Conservation (phyloP, 2,888 invertebrate species). For the Drosophila tanythrix region DNA sequence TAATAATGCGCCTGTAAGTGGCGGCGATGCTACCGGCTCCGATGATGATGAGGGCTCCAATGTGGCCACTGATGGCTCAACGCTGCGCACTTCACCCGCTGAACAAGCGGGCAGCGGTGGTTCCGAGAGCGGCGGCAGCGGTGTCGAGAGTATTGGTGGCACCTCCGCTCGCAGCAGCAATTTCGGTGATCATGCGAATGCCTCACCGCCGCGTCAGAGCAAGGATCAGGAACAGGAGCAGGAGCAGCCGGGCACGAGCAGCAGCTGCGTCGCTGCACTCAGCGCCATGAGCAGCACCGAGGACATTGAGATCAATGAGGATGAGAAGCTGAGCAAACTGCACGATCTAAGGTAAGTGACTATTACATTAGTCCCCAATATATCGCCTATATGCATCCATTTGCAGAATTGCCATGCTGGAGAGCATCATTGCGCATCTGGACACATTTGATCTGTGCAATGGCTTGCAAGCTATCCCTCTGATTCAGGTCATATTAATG, state of each 20-base stretch:
- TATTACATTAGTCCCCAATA: not conserved
- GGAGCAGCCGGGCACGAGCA: constrained; percentile 61
- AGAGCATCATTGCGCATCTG: constrained; percentile 91
- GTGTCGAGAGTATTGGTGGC: constrained; percentile 96
- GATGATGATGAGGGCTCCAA: constrained; percentile 97
- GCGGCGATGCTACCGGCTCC: constrained; percentile 92
- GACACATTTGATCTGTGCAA: constrained; percentile 91
- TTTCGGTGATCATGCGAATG: constrained; percentile 89
- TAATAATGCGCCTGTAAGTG: constrained; percentile 50
- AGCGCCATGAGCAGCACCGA: constrained; percentile 75
- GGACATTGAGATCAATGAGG: constrained; percentile 81
- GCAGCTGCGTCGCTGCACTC: constrained; percentile 57
- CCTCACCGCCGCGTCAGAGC: constrained; percentile 82
- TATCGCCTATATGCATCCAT: not conserved
- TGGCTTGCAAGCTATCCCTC: constrained; percentile 95
- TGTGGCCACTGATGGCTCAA: constrained; percentile 97
- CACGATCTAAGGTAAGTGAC: constrained; percentile 82
- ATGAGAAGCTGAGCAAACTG: constrained; percentile 83
- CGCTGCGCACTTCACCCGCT: constrained; percentile 93
- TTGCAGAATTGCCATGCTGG: constrained; percentile 87
- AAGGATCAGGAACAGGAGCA: constrained; percentile 55
- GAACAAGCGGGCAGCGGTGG: constrained; percentile 91
- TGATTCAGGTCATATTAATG: constrained; percentile 96
- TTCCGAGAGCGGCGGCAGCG: constrained; percentile 96
- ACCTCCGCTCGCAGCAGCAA: constrained; percentile 97